Evolutionary conservation across 1,140 invertebrate genomes (phyloP).

Genomic region (Araneus ventricosus): DNA sequence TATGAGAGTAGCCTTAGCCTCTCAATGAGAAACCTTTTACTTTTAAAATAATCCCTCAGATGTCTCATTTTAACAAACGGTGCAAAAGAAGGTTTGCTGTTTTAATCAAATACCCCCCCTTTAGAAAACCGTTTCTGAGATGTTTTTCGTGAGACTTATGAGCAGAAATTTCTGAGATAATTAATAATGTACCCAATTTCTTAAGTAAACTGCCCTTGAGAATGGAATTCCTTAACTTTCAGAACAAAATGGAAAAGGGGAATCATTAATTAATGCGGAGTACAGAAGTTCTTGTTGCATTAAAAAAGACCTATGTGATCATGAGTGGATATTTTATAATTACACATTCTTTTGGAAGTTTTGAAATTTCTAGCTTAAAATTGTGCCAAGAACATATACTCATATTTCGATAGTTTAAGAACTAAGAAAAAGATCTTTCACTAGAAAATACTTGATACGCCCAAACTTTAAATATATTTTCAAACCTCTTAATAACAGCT

Average conservation of each 20-base stretch:
- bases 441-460: too few species aligned
- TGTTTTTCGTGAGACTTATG: not conserved
- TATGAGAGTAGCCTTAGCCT: too few species aligned
- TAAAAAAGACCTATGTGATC: not conserved
- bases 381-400: too few species aligned
- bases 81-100: not conserved
- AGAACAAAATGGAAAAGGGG: not conserved
- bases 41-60: not conserved
- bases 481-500: too few species aligned
- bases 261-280: not conserved
- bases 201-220: not conserved
- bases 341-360: too few species aligned
- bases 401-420: too few species aligned
- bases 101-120: not conserved
- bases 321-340: too few species aligned
- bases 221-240: not conserved
- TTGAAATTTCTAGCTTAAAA: too few species aligned
- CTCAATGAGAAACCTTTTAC: not conserved
- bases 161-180: not conserved
- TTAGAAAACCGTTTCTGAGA: not conserved
- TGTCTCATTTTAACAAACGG: not conserved
- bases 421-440: too few species aligned
- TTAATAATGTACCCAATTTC: not conserved
- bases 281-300: not conserved
- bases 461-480: too few species aligned